Conservation (phyloP, 1,140 invertebrate species). For the Musca vetustissima region DNA sequence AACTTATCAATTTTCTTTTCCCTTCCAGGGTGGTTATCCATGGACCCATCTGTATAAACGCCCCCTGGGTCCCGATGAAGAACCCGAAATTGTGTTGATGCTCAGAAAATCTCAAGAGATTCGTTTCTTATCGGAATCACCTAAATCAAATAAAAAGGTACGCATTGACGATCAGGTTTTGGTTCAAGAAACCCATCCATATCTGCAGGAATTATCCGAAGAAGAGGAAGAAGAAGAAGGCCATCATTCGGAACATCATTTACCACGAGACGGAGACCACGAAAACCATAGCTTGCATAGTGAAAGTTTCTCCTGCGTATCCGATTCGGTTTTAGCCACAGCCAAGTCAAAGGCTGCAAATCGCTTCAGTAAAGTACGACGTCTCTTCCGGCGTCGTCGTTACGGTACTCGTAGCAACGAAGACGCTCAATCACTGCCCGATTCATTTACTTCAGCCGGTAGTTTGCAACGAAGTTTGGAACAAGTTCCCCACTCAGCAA, state of each 20-base stretch:
- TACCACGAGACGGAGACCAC: constrained; percentile 38
- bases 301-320: constrained; percentile 53
- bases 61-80: constrained; percentile 56
- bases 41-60: constrained; percentile 68
- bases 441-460: constrained; percentile 38
- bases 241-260: constrained; percentile 19
- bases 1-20: not conserved
- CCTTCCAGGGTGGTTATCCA: constrained; percentile 64
- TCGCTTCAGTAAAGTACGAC: constrained; percentile 32
- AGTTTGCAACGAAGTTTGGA: constrained; percentile 47
- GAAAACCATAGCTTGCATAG: constrained; percentile 35
- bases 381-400: constrained; percentile 39
- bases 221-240: constrained; percentile 37
- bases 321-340: constrained; percentile 48
- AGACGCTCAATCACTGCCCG: constrained; percentile 52
- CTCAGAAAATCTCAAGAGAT: constrained; percentile 53
- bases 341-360: constrained; percentile 28
- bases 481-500: constrained; percentile 32
- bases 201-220: constrained; percentile 51
- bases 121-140: constrained; percentile 51
- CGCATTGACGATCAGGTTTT: constrained; percentile 52
- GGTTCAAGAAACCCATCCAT: constrained; percentile 52
- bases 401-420: constrained; percentile 46
- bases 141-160: constrained; percentile 52
- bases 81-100: constrained; percentile 56